Evolutionary conservation across 2,888 invertebrate species (phyloP).

Genomic region (Endotricha flammealis): DNA sequence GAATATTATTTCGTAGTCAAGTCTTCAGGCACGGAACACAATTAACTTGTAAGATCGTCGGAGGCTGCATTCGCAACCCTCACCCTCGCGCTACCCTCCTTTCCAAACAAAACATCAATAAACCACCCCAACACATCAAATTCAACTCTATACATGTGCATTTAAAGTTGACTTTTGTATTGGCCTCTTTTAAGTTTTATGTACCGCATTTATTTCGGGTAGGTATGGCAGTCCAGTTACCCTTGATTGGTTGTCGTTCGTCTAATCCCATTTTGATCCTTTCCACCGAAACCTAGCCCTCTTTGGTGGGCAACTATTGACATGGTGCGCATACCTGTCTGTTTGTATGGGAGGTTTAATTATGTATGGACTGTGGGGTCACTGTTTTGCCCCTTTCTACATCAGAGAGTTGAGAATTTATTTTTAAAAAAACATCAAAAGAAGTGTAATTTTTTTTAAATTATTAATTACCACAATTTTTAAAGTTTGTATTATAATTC

Average conservation of each 20-base stretch:
- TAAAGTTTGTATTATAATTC: too few species aligned
- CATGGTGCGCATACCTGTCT: constrained; percentile 52
- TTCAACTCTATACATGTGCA: constrained; percentile 27
- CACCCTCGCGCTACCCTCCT: constrained; percentile 70
- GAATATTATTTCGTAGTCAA: constrained; percentile 74
- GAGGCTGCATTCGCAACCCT: constrained; percentile 71
- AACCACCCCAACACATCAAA: constrained; percentile 40
- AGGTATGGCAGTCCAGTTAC: constrained; percentile 79
- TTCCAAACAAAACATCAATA: constrained; percentile 78
- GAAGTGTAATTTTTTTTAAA: too few species aligned
- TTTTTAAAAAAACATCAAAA: too few species aligned
- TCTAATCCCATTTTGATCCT: constrained; percentile 84
- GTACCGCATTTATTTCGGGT: constrained; percentile 76
- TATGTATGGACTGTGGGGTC: constrained; percentile 24
- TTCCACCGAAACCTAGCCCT: constrained; percentile 80
- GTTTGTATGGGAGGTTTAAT: constrained; percentile 45
- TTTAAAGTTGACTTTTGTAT: constrained; percentile 33
- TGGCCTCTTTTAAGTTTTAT: constrained; percentile 60
- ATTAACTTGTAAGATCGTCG: constrained; percentile 79
- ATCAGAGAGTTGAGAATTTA: too few species aligned
- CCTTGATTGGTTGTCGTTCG: constrained; percentile 85
- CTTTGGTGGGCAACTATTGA: constrained; percentile 74
- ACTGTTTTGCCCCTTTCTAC: neutral
- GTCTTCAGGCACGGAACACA: constrained; percentile 75
- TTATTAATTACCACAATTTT: too few species aligned